Conservation (phyloP, 2,888 invertebrate genomes). For the Nymphalis polychloros region DNA sequence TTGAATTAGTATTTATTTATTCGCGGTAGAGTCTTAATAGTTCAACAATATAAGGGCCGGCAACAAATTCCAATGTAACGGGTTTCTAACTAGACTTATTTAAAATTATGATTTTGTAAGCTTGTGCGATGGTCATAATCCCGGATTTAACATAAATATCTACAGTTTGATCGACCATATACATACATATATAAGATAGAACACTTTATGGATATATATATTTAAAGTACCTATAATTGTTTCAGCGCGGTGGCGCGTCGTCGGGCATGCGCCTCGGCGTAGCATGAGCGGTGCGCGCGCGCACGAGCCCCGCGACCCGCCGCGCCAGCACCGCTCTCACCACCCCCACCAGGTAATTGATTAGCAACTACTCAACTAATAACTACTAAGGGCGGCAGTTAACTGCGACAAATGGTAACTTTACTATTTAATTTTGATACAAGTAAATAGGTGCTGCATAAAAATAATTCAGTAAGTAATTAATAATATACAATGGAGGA, state of each 20-base stretch:
- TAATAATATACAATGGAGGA: too few species aligned
- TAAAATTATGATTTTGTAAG: too few species aligned
- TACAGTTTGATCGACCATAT: neutral
- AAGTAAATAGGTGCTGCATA: too few species aligned
- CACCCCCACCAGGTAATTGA: slow-evolving; percentile 59
- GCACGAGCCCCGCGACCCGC: slow-evolving; percentile 75
- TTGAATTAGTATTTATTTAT: slow-evolving; percentile 2
- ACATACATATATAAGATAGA: neutral
- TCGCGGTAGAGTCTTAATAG: neutral
- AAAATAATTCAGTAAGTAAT: too few species aligned
- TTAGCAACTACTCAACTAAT: neutral
- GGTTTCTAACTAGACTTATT: neutral
- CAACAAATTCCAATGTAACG: neutral
- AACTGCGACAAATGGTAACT: too few species aligned
- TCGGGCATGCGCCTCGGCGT: slow-evolving; percentile 72
- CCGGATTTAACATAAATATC: too few species aligned
- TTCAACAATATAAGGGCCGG: neutral
- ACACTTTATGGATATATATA: neutral
- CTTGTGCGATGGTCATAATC: too few species aligned
- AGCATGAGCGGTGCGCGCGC: slow-evolving; percentile 79
- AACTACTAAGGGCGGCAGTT: too few species aligned
- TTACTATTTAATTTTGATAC: too few species aligned
- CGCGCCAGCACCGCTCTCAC: slow-evolving; percentile 69
- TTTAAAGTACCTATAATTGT: slow-evolving; percentile 10
- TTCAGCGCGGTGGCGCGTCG: slow-evolving; percentile 61